Conservation (phyloP, 2,797 vertebrate species). For the Cyclopterus lumpus region DNA sequence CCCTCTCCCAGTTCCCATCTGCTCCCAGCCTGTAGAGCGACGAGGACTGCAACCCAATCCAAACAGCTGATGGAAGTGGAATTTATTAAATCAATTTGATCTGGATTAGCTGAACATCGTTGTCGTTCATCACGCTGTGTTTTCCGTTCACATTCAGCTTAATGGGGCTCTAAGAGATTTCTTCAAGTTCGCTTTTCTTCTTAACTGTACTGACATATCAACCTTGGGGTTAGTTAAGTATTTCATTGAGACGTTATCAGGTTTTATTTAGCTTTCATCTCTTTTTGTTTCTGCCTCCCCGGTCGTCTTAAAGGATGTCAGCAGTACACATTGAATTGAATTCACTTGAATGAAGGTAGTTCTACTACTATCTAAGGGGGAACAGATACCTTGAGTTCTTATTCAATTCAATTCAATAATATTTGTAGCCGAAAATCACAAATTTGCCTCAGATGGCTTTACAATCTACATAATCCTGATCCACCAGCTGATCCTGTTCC, state of each 20-base stretch:
- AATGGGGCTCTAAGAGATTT: neutral
- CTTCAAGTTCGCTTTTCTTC: neutral
- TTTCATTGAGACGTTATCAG: neutral
- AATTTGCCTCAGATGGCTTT: neutral
- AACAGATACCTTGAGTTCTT: neutral
- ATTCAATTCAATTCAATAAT: neutral
- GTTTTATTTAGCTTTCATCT: neutral
- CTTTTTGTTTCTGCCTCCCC: neutral
- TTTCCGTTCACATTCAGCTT: neutral
- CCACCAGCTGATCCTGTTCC: neutral
- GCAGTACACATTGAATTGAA: neutral
- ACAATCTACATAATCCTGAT: neutral
- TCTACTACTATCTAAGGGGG: neutral
- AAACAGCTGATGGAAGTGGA: neutral
- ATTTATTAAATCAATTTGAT: neutral
- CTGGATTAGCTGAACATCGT: neutral
- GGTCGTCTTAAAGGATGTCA: neutral
- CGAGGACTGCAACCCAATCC: neutral
- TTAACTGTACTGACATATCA: neutral
- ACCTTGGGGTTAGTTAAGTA: neutral
- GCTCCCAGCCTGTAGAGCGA: constrained; percentile 38
- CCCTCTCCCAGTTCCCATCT: constrained; percentile 9
- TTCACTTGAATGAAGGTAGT: neutral
- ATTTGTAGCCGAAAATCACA: neutral
- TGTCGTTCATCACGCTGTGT: neutral